Evolutionary conservation across 2,888 invertebrate genomes (phyloP), one percentile per base, ranked within the genome.

Genomic region (Latrodectus elegans): DNA sequence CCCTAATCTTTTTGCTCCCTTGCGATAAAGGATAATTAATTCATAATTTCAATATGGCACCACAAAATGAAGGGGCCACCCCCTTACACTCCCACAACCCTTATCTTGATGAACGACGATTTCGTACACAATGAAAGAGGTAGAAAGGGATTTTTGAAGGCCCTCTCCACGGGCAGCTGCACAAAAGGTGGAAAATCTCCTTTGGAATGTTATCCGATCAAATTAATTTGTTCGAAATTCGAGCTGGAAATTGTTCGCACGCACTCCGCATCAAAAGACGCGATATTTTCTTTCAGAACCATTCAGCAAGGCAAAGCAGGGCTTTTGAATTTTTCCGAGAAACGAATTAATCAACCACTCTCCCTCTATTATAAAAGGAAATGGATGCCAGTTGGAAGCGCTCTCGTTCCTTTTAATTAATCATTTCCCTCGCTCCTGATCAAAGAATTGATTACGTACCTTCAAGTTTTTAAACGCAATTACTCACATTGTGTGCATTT

Each of bases 21-120:
- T n/a, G 22, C 75, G 76, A 83, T 83, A 70, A 83, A 76, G 60
- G 76, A 75, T 83, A 83, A 83, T 83, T 83, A 83, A 83, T 83
- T 83, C 83, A 83, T 84, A 73, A 84, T 84, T 84, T 84, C 77
- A 72, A 77, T 77, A 64, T 77, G 84, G 60, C 60, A 60, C 60
- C 12, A 60, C 60, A n/a, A 60, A 60, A 60, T 60, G 60, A 60
- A 60, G 38, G 38, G 4, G 2, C 38, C 38, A 38, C 38, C 38
- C 38, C 38, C 38, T 6, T 38, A 38, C 38, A 38, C 38, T 4
- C 38, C 38, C 38, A 38, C 60, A n/a, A 10, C n/a, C 60, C n/a
- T 60, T 60, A 12, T n/a, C n/a, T 60, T 60, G 60, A 60, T 60
- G n/a, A n/a, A 60, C 60, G 60, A 60, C 60, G 60, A 15, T 12